phyloP scores from a whole-genome alignment of 2,797 vertebrate species.

The Sylvilagus floridanus region DNA sequence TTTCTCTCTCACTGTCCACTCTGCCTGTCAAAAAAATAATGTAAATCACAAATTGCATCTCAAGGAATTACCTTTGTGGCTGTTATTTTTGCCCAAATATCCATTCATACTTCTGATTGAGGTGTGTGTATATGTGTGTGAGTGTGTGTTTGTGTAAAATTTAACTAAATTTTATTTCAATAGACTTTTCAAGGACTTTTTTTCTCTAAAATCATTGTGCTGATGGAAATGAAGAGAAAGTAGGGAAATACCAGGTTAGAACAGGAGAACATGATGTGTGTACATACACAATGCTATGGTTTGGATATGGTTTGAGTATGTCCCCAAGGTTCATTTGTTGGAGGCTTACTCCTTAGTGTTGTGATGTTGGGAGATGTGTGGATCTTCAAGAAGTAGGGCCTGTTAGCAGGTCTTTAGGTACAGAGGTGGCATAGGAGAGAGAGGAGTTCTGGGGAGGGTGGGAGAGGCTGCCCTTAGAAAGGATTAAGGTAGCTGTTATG shows the following conservation, averaged over 20 bases:
- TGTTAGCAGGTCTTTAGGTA: too few relatives aligned
- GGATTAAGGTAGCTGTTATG: too few relatives aligned
- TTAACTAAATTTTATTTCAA: slow-evolving; percentile 17
- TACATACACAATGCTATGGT: background rate
- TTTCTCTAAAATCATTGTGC: background rate
- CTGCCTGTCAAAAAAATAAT: too few relatives aligned
- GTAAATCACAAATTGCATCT: slow-evolving; percentile 1
- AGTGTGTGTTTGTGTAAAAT: background rate
- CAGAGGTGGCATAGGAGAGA: too few relatives aligned
- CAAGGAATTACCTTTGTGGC: slow-evolving; percentile 19
- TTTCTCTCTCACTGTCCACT: too few relatives aligned
- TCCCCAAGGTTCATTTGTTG: too few relatives aligned
- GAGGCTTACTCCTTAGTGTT: too few relatives aligned
- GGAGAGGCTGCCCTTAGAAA: too few relatives aligned
- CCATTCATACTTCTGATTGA: background rate
- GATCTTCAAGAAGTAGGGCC: too few relatives aligned
- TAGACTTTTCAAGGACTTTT: background rate
- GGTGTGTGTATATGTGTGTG: background rate
- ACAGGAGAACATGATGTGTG: background rate
- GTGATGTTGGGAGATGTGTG: too few relatives aligned
- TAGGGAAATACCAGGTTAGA: background rate
- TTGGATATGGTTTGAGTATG: too few relatives aligned
- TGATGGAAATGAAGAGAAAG: background rate
- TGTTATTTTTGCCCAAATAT: background rate
- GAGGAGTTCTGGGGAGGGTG: too few relatives aligned